Evolutionary conservation across 2,888 invertebrate species (phyloP).

Genomic region (Pollenia griseotomentosa): DNA sequence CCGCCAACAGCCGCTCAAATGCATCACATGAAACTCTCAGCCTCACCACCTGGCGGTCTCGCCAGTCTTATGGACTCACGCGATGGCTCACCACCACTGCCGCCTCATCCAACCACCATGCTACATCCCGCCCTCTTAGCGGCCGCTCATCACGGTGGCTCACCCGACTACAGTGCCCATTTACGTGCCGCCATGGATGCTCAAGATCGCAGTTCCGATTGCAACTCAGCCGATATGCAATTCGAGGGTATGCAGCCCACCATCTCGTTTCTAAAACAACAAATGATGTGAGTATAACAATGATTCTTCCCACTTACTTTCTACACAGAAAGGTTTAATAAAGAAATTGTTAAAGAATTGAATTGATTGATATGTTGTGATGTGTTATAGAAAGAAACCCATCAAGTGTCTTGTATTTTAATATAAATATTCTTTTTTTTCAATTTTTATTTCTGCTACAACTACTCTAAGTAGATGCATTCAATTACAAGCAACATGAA

Average conservation of each 20-base stretch:
- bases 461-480: slow-evolving; percentile 75
- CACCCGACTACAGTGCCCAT: slow-evolving; percentile 90
- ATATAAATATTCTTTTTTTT: slow-evolving; percentile 48
- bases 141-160: slow-evolving; percentile 92
- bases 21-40: slow-evolving; percentile 84
- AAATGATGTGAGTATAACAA: slow-evolving; percentile 78
- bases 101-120: slow-evolving; percentile 93
- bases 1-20: slow-evolving; percentile 84
- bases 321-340: neutral
- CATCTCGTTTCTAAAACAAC: slow-evolving; percentile 94
- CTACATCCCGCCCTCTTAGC: slow-evolving; percentile 94
- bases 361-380: slow-evolving; percentile 63
- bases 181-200: slow-evolving; percentile 91
- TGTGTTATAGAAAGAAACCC: slow-evolving; percentile 78
- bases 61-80: slow-evolving; percentile 87
- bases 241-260: slow-evolving; percentile 97
- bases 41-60: slow-evolving; percentile 87
- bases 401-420: slow-evolving; percentile 80
- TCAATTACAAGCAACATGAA: slow-evolving; percentile 56
- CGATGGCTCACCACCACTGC: slow-evolving; percentile 91
- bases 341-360: slow-evolving; percentile 23
- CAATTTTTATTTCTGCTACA: slow-evolving; percentile 79
- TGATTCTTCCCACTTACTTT: slow-evolving; percentile 5
- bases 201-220: slow-evolving; percentile 94
- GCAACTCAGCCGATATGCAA: slow-evolving; percentile 94